phyloP scores from a whole-genome alignment of 2,113 vertebrate species.

The Sceloporus undulatus region DNA sequence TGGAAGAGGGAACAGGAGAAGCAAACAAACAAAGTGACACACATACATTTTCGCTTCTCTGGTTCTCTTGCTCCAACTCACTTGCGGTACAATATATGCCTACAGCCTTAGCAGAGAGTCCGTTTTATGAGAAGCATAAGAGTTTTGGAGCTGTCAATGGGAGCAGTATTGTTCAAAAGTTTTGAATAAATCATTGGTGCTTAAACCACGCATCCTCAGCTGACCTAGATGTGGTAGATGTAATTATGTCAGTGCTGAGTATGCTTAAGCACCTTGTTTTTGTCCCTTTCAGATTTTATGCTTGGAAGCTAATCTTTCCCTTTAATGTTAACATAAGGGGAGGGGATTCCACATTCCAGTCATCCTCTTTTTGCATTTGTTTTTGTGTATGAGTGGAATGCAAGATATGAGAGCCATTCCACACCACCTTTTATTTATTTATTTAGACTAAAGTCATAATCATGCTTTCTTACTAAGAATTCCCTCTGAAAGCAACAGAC shows the following conservation, averaged over 20 bases:
- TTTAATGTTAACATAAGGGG: neutral
- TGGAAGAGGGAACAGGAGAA: too few relatives aligned
- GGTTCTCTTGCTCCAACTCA: neutral
- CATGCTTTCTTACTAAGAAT: neutral
- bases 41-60: neutral
- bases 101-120: neutral
- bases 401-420: neutral
- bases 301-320: slow-evolving; percentile 13
- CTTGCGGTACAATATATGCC: neutral
- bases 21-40: too few relatives aligned
- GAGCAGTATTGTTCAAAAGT: slow-evolving; percentile 47
- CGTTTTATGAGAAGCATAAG: slow-evolving; percentile 10
- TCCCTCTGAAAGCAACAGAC: neutral
- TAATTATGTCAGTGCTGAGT: slow-evolving; percentile 52
- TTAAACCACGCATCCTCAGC: slow-evolving; percentile 52
- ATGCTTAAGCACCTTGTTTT: slow-evolving; percentile 25
- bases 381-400: neutral
- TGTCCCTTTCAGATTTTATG: neutral
- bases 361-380: neutral
- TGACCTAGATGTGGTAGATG: slow-evolving; percentile 63
- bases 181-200: slow-evolving; percentile 63
- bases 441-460: neutral
- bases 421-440: too few relatives aligned
- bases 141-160: slow-evolving; percentile 32
- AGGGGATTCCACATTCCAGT: fast-evolving